A percentile compares a stretch with the other conserved stretches of the same genome.
phyloP scores from a whole-genome alignment of 2,113 vertebrate genomes.

The Odobenus rosmarus region DNA sequence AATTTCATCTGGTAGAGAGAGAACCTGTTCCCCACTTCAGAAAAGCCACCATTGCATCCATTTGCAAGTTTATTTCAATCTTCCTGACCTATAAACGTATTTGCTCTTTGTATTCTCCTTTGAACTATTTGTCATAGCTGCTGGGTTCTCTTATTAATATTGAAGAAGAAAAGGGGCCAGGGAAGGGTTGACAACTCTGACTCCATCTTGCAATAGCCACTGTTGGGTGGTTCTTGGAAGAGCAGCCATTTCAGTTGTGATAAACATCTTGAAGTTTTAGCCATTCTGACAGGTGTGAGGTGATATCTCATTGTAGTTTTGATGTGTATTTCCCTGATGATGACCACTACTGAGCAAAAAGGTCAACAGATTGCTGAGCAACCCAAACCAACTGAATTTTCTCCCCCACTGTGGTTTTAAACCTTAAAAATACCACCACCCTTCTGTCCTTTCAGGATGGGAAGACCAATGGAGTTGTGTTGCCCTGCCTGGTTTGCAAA shows the following conservation, averaged over 20 bases:
- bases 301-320: no score
- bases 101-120: not conserved
- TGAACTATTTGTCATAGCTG: not conserved
- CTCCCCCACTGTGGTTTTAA: not conserved
- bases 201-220: not conserved
- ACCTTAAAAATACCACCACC: not conserved
- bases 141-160: not conserved
- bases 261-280: not conserved
- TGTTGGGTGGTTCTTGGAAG: not conserved
- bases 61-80: slow-evolving; percentile 1
- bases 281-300: no score
- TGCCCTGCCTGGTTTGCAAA: not conserved
- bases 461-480: not conserved
- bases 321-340: no score
- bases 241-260: not conserved
- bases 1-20: not conserved
- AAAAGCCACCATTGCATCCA: not conserved
- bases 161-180: not conserved
- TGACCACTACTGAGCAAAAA: not conserved
- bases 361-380: not conserved
- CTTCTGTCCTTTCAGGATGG: not conserved
- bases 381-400: not conserved
- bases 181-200: not conserved
- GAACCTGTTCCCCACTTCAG: not conserved
- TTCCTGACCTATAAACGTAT: not conserved